Evolutionary conservation across 1,140 invertebrate genomes (phyloP).

Genomic region (Diabrotica undecimpunctata): DNA sequence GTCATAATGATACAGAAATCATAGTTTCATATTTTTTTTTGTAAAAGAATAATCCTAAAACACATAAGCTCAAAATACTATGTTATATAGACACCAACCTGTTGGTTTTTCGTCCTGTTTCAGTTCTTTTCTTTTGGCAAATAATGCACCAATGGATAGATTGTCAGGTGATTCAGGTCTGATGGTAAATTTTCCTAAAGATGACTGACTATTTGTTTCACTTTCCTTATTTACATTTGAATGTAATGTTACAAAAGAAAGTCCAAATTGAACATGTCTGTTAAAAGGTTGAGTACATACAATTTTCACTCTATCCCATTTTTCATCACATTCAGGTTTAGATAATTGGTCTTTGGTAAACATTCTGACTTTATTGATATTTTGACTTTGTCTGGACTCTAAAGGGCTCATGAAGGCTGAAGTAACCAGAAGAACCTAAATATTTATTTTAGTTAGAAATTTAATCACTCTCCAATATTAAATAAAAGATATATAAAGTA

Average conservation of each 20-base stretch:
- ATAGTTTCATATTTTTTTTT: too few relatives aligned
- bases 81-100: slow-evolving; percentile 26
- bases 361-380: slow-evolving; percentile 68
- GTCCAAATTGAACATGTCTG: slow-evolving; percentile 70
- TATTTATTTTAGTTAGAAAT: neutral
- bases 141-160: slow-evolving; percentile 51
- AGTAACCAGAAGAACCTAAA: slow-evolving; percentile 64
- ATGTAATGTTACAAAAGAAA: slow-evolving; percentile 75
- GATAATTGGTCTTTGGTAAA: slow-evolving; percentile 65
- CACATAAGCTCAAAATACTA: too few relatives aligned
- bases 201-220: slow-evolving; percentile 28
- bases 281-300: slow-evolving; percentile 87
- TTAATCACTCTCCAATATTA: too few relatives aligned
- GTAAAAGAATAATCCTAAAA: too few relatives aligned
- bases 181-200: slow-evolving; percentile 60
- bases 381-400: slow-evolving; percentile 67
- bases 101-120: slow-evolving; percentile 29
- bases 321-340: slow-evolving; percentile 55
- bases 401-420: slow-evolving; percentile 75
- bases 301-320: slow-evolving; percentile 81
- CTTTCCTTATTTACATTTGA: slow-evolving; percentile 11
- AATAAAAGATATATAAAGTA: too few relatives aligned
- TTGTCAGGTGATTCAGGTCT: slow-evolving; percentile 55
- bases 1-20: too few relatives aligned
- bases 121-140: slow-evolving; percentile 49